Evolutionary conservation across 35 echinoderm and acorn worm species (phyloP), one percentile per base, ranked within the genome.

Genomic region (Ophioderma brevispina): DNA sequence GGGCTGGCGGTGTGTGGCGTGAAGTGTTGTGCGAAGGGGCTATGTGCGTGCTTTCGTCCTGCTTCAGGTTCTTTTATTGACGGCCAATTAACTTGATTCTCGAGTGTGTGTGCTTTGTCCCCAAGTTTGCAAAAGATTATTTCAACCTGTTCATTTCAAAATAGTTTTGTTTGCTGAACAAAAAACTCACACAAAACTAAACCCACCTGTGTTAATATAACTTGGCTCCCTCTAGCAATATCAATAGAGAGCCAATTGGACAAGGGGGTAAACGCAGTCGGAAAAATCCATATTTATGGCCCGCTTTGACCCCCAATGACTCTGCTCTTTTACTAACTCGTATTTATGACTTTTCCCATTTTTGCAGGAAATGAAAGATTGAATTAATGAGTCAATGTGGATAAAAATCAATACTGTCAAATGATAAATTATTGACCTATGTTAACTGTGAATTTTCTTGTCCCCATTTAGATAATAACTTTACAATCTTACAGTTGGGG

Each of bases 91-190:
- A 70, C 6, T 18, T 70, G 59, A 70, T 70, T 25, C n/a, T 25
- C 17, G 23, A 30, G 59, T 70, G n/a, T 25, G 41, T 17, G n/a
- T 25, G 5, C n/a, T 15, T 70, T 70, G 59, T 70, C 23, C 46
- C 17, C 5, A 25, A 18, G 59, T 70, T 70, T 70, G 28, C 59
- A 15, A 2, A 70, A 25, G 17, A 70, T 70, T 30, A 70, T 25
- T 70, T 70, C 59, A 70, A 70, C 59, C 59, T 70, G 59, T 70
- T 70, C 59, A 70, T 70, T 70, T 70, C 59, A 70, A 70, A 70
- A 70, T 70, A 70, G 59, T 70, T 70, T 70, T 70, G 59, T 70
- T 70, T 70, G n/a, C 23, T 8, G 10, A 30, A 70, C 59, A 70
- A 70, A 13, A 25, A 25, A 70, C 10, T 25, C 5, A 30, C 59